Evolutionary conservation across 2,797 vertebrate species (phyloP), one percentile per base, ranked within the genome.

Genomic region (Lepilemur ruficaudatus): DNA sequence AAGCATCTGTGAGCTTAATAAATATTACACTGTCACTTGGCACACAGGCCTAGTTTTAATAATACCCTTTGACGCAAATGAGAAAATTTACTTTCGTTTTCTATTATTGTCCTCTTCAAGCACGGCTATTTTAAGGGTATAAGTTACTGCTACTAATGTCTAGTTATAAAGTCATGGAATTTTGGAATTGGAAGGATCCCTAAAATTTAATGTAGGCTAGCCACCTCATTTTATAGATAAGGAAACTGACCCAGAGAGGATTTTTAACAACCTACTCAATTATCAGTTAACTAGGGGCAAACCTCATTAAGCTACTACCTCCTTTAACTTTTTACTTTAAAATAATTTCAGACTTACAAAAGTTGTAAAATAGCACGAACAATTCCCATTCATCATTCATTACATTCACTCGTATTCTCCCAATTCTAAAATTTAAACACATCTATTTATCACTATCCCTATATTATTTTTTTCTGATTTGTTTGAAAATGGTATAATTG

Each of bases 41-140:
- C 59, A 97, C 30, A 61, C 15, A 67, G 38, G 15, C 46, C 11
- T 18, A 46, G 38, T 72, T 87, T 92, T 94, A 38, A 82, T 32
- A 75, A 79, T 30, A 48, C 30, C 84, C 80, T 94, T 78, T 75
- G 61, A 91, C 22, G 76, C 50, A 83, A 63, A 84, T 20, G 32
- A 48, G 76, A 82, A 94, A 89, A 87, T 46, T 59, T 87, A 78
- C 59, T 91, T 88, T 88, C 78, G 76, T 55, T 96, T 97, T 95
- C 78, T 83, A 75, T 82, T 70, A 57, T 2, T 91, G 32, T 41
- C 30, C 20, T 46, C 52, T 76, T 91, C 13, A 83, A 82, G 32
- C 22, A 69, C 78, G 43, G n/a, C 41, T 94, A 46, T 46, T 59
- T 35, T 81, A 87, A 82, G 5, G 10, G 35, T 48, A 80, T 7